phyloP scores from a whole-genome alignment of 2,888 invertebrate species.

The Cheiracanthium punctorium region DNA sequence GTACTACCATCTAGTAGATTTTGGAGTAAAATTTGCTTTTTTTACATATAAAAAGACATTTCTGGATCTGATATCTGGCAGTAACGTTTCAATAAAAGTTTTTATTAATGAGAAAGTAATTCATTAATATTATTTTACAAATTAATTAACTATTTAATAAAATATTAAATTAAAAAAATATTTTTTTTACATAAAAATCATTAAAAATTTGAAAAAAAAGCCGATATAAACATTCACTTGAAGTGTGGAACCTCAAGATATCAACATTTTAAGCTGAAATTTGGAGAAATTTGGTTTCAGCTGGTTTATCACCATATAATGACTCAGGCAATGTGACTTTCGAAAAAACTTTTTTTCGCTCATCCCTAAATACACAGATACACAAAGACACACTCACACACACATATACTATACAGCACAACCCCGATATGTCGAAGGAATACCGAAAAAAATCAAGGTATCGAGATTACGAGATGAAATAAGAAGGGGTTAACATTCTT shows the following conservation, averaged over 20 bases:
- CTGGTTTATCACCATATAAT: neutral
- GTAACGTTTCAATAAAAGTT: neutral
- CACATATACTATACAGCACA: no score
- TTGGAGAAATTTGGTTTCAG: neutral
- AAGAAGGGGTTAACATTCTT: no score
- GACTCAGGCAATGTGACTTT: neutral
- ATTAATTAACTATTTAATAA: neutral
- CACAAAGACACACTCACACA: no score
- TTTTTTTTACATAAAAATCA: no score
- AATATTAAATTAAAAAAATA: no score
- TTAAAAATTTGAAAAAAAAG: neutral
- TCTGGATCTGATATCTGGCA: neutral
- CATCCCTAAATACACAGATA: neutral
- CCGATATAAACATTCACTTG: neutral
- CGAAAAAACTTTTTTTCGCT: neutral
- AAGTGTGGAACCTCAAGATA: conserved; percentile 1
- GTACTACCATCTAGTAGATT: neutral
- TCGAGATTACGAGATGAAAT: no score
- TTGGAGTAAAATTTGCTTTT: neutral
- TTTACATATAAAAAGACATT: neutral
- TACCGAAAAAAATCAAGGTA: no score
- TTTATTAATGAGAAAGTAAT: neutral
- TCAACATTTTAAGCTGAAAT: neutral
- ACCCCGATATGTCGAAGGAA: no score
- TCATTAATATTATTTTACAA: conserved; percentile 1